Conservation (phyloP, 2,113 vertebrate genomes). For the Terrapene triunguis region DNA sequence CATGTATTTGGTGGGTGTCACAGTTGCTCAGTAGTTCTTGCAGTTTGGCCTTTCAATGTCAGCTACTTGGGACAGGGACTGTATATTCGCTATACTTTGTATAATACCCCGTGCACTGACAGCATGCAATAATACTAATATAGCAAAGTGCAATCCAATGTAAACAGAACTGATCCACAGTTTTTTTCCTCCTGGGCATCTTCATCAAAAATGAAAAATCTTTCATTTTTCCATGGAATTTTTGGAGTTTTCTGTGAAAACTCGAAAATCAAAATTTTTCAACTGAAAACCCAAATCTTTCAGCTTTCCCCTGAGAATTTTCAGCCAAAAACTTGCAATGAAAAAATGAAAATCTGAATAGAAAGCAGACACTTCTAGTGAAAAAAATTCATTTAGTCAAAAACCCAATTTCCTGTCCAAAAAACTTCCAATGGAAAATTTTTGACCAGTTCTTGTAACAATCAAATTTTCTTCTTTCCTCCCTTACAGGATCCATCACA, state of each 20-base stretch:
- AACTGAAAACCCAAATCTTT: neutral
- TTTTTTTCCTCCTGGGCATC: accelerated
- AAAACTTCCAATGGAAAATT: neutral
- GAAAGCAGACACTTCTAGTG: neutral
- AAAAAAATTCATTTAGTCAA: neutral
- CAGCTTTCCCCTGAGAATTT: neutral
- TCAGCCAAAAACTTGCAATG: neutral
- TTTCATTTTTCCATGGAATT: too few species aligned
- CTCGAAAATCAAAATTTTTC: neutral
- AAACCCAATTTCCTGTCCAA: neutral
- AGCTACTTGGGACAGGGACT: conserved; percentile 1
- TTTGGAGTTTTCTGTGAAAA: too few species aligned
- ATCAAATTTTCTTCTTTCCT: neutral
- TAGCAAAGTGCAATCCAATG: accelerated
- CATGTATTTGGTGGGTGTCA: neutral
- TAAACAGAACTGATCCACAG: neutral
- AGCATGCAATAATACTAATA: neutral
- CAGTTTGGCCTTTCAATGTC: conserved; percentile 1
- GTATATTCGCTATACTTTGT: accelerated
- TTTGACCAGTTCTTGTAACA: neutral
- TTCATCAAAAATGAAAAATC: neutral
- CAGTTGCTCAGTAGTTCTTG: neutral
- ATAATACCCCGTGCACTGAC: neutral
- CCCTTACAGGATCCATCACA: neutral
- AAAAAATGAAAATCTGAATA: neutral